A percentile compares a stretch with the other conserved stretches of the same genome.
These are phyloP conservation scores for Gnathonemus longibarbis DNA, from an alignment of 2,113 vertebrate species.

Conservation along the genomic window DNA sequence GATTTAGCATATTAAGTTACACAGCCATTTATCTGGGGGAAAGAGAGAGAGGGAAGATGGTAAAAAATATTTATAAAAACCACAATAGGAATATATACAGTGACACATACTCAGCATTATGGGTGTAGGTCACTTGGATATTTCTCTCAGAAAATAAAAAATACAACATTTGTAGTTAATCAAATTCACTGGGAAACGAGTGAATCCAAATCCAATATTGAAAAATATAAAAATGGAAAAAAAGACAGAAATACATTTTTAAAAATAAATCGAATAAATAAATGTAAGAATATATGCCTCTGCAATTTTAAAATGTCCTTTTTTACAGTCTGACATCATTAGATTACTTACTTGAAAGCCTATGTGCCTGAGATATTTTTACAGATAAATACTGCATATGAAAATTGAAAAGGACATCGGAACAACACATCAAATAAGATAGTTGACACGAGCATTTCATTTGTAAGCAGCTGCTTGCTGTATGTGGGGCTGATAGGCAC, in stretches of 20 bases:
- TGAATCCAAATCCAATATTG: neutral
- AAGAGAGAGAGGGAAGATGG: neutral
- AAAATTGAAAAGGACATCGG: neutral
- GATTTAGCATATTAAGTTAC: neutral
- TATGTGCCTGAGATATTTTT: neutral
- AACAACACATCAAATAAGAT: neutral
- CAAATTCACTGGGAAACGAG: neutral
- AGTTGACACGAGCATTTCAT: neutral
- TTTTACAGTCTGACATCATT: constrained; percentile 1
- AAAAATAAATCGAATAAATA: neutral
- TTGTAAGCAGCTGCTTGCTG: neutral
- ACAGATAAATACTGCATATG: neutral
- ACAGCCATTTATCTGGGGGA: neutral
- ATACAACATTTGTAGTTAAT: neutral
- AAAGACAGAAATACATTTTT: neutral
- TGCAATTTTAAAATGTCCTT: neutral
- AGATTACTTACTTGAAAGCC: neutral
- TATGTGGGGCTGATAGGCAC: neutral
- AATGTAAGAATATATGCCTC: neutral
- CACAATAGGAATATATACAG: neutral
- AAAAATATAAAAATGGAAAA: neutral
- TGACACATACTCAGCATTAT: neutral
- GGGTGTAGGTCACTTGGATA: neutral
- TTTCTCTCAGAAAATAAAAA: neutral
- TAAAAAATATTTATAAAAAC: neutral